Conservation (phyloP, 2,113 vertebrate genomes). For the Columba janthina region DNA sequence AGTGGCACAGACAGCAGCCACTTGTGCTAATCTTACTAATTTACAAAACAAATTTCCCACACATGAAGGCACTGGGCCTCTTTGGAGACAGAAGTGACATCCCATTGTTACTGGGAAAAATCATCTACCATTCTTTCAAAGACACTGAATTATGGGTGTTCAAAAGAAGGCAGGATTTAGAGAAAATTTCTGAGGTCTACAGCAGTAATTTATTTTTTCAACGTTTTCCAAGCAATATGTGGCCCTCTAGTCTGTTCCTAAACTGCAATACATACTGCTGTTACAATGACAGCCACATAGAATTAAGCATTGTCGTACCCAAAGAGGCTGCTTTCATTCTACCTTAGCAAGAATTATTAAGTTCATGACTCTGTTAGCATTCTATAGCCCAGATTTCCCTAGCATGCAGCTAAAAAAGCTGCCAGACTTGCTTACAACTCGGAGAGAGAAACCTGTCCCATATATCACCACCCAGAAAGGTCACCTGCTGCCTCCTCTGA, state of each 20-base stretch:
- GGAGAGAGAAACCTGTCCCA: not conserved
- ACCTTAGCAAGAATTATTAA: not conserved
- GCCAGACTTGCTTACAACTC: not conserved
- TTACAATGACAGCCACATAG: not conserved
- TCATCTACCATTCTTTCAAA: not conserved
- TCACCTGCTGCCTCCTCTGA: not conserved
- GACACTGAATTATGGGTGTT: not conserved
- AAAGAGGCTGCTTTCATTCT: not conserved
- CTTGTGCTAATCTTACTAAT: conserved; percentile 20
- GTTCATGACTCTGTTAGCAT: not conserved
- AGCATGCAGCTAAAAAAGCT: not conserved
- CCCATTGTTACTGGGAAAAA: conserved; percentile 12
- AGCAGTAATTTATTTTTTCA: not conserved
- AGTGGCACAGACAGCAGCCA: not conserved
- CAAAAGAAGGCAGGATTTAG: not conserved
- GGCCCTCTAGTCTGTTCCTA: not conserved
- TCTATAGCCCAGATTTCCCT: not conserved
- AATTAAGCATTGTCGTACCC: not conserved
- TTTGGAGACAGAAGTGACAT: not conserved
- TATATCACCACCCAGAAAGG: not conserved
- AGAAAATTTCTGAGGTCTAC: not conserved
- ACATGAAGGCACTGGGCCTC: conserved; percentile 9
- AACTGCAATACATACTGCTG: not conserved
- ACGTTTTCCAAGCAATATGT: not conserved
- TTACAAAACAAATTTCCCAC: conserved; percentile 42